Conservation (phyloP, 2,888 invertebrate species). For the Clepsis dumicolana region DNA sequence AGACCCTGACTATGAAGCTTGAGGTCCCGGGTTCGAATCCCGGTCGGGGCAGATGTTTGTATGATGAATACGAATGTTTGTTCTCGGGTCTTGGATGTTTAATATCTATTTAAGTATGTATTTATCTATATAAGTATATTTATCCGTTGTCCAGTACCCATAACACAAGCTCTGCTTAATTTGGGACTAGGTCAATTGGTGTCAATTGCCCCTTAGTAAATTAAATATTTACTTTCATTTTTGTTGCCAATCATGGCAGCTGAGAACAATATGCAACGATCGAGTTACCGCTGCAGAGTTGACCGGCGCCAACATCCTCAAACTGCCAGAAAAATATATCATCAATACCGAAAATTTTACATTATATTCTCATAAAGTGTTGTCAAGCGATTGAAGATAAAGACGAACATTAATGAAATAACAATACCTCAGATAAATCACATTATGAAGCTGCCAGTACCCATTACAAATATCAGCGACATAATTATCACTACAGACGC, state of each 20-base stretch:
- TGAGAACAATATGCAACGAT: conserved; percentile 1
- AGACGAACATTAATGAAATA: neutral
- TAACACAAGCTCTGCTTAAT: no score
- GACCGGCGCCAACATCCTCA: neutral
- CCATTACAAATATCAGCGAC: neutral
- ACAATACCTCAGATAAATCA: neutral
- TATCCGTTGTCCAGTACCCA: no score
- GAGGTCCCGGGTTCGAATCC: no score
- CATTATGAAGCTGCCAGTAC: neutral
- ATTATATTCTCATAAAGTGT: neutral
- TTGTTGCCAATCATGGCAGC: neutral
- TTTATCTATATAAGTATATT: no score
- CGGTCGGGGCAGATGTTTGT: no score
- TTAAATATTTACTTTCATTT: conserved; percentile 4
- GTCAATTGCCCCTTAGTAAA: no score
- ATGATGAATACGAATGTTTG: no score
- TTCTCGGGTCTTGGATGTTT: no score
- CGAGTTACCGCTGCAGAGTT: neutral
- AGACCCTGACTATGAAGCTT: no score
- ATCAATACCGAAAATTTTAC: neutral
- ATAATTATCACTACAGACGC: neutral
- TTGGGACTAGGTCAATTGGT: no score
- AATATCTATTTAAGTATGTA: no score
- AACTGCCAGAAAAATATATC: neutral
- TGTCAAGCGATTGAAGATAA: neutral